These are phyloP conservation scores for Macaria notata DNA, from an alignment of 2,888 invertebrate genomes.

Conservation along the genomic window DNA sequence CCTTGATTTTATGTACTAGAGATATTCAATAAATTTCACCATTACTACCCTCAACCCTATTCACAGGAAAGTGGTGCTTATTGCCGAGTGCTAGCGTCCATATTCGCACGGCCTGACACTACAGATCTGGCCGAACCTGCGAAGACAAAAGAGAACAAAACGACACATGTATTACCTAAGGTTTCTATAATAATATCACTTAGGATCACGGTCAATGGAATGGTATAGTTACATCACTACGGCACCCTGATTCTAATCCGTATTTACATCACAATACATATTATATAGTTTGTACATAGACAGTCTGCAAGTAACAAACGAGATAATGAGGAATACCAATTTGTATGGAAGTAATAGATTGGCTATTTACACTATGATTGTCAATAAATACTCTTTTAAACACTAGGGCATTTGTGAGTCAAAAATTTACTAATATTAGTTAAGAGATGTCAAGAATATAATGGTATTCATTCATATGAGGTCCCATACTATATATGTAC, in stretches of 20 bases:
- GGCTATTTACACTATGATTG: too few relatives aligned
- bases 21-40: too few relatives aligned
- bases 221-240: slow-evolving; percentile 57
- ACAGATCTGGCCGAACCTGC: slow-evolving; percentile 4
- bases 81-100: neutral
- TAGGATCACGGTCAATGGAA: slow-evolving; percentile 52
- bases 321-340: neutral
- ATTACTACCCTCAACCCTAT: too few relatives aligned
- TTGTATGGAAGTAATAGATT: too few relatives aligned
- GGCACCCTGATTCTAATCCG: slow-evolving; percentile 52
- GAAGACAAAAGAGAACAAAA: slow-evolving; percentile 7
- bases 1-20: too few relatives aligned
- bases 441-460: too few relatives aligned
- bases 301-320: slow-evolving; percentile 25
- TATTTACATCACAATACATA: slow-evolving; percentile 38
- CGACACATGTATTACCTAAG: slow-evolving; percentile 19
- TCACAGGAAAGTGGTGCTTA: neutral
- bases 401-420: too few relatives aligned
- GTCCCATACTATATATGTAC: too few relatives aligned
- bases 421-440: too few relatives aligned
- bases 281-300: slow-evolving; percentile 44
- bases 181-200: slow-evolving; percentile 58
- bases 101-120: slow-evolving; percentile 6
- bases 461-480: too few relatives aligned
- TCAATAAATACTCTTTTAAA: too few relatives aligned